Conservation (phyloP, 2,113 vertebrate species). For the Arothron firmamentum region DNA sequence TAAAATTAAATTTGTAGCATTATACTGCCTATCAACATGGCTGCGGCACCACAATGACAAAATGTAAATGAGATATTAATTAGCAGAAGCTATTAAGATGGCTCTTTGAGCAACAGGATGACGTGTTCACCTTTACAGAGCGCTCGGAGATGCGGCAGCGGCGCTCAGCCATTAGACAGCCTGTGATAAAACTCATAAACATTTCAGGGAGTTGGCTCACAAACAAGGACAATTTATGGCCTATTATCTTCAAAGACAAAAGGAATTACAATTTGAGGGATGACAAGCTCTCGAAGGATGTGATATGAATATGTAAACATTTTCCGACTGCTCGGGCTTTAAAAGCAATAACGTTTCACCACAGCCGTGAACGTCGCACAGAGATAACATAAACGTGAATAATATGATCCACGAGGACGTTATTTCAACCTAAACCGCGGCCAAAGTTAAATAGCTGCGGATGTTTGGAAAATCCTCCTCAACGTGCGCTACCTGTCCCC, state of each 20-base stretch:
- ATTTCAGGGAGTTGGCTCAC: constrained; percentile 68
- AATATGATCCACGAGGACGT: constrained; percentile 42
- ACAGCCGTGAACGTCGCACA: constrained; percentile 36
- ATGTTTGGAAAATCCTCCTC: constrained; percentile 29
- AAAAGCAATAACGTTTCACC: constrained; percentile 59
- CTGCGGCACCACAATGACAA: constrained; percentile 49
- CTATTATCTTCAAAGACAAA: constrained; percentile 77
- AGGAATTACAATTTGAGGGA: constrained; percentile 72
- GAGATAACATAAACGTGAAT: constrained; percentile 47
- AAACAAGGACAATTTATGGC: constrained; percentile 77
- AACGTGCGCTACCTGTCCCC: constrained; percentile 24
- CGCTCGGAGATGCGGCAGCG: constrained; percentile 40
- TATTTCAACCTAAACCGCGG: constrained; percentile 33
- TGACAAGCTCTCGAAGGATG: constrained; percentile 69
- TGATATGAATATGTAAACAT: constrained; percentile 72
- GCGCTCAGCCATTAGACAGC: constrained; percentile 59
- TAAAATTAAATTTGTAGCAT: constrained; percentile 1
- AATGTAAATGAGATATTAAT: constrained; percentile 71
- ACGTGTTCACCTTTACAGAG: constrained; percentile 72
- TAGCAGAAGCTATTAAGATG: constrained; percentile 40
- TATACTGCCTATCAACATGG: constrained; percentile 6
- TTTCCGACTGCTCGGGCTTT: constrained; percentile 38
- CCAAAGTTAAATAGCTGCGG: constrained; percentile 35
- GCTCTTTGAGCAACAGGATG: constrained; percentile 35
- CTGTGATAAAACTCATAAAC: constrained; percentile 68